phyloP scores from a whole-genome alignment of 2,888 invertebrate species.

The Ferdinandea cuprea region DNA sequence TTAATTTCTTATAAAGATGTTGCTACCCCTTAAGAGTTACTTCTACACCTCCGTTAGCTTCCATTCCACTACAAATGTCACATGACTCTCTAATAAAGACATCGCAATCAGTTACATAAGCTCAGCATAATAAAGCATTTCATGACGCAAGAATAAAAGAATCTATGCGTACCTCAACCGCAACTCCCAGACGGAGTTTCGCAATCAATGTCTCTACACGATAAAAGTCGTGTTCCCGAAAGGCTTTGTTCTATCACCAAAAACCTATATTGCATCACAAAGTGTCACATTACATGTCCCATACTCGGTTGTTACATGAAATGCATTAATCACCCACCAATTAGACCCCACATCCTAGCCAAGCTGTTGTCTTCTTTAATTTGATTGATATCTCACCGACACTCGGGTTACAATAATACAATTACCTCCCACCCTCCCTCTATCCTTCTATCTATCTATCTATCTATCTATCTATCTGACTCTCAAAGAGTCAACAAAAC shows the following conservation, averaged over 20 bases:
- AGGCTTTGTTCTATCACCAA: slow-evolving; percentile 4
- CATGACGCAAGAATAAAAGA: too few relatives aligned
- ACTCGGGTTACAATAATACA: slow-evolving; percentile 56
- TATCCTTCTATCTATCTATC: too few relatives aligned
- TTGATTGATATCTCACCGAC: slow-evolving; percentile 71
- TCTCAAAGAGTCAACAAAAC: slow-evolving; percentile 63
- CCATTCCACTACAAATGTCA: too few relatives aligned
- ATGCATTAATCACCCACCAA: slow-evolving; percentile 65
- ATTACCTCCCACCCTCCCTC: slow-evolving; percentile 56
- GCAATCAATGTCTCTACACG: too few relatives aligned
- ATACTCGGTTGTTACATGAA: slow-evolving; percentile 43
- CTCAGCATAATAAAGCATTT: too few relatives aligned
- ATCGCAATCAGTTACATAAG: too few relatives aligned
- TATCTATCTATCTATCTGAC: slow-evolving; percentile 35
- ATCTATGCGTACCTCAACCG: too few relatives aligned
- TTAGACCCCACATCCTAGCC: slow-evolving; percentile 39
- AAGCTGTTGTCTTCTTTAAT: slow-evolving; percentile 51
- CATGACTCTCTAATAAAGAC: too few relatives aligned
- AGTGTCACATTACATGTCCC: slow-evolving; percentile 57
- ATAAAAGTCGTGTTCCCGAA: slow-evolving; percentile 13
- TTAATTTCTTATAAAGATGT: too few relatives aligned
- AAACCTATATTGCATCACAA: slow-evolving; percentile 10
- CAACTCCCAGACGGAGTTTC: too few relatives aligned
- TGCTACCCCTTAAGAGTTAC: too few relatives aligned
- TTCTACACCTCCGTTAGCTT: too few relatives aligned